These are phyloP conservation scores for Pipistrellus pygmaeus DNA, from an alignment of 2,797 vertebrate species.

Conservation along the genomic window DNA sequence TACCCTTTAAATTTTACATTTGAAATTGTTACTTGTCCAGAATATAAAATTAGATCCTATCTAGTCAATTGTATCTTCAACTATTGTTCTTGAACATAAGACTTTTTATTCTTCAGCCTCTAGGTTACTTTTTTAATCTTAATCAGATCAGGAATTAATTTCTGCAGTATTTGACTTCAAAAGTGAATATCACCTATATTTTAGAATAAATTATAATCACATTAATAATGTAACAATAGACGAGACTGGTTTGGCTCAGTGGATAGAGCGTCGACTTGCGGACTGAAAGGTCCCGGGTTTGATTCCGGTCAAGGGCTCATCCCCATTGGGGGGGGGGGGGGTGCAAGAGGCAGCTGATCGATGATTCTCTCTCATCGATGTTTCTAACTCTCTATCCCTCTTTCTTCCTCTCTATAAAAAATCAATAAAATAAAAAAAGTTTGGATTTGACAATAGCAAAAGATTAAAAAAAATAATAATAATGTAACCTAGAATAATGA, in stretches of 20 bases:
- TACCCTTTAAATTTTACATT: neutral
- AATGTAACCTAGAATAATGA: neutral
- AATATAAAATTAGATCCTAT: neutral
- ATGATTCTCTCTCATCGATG: too few relatives aligned
- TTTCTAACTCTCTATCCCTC: too few relatives aligned
- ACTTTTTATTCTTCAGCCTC: neutral
- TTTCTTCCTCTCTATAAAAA: too few relatives aligned
- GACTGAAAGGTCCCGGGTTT: too few relatives aligned
- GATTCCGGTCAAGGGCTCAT: too few relatives aligned
- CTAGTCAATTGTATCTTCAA: neutral
- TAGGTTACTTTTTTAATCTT: neutral
- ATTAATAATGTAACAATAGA: neutral
- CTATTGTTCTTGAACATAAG: neutral
- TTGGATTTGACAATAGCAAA: too few relatives aligned
- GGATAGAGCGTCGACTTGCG: too few relatives aligned
- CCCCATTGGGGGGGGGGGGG: too few relatives aligned
- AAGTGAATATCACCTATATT: neutral
- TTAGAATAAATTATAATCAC: neutral
- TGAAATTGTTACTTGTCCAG: slow-evolving; percentile 31
- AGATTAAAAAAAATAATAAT: neutral
- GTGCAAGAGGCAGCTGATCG: too few relatives aligned
- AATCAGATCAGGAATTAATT: neutral
- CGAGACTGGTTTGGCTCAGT: too few relatives aligned
- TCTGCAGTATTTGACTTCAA: neutral
- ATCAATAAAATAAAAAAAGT: too few relatives aligned